These are phyloP conservation scores for Aphelinus certus DNA, from an alignment of 1,140 invertebrate species.

Conservation along the genomic window DNA sequence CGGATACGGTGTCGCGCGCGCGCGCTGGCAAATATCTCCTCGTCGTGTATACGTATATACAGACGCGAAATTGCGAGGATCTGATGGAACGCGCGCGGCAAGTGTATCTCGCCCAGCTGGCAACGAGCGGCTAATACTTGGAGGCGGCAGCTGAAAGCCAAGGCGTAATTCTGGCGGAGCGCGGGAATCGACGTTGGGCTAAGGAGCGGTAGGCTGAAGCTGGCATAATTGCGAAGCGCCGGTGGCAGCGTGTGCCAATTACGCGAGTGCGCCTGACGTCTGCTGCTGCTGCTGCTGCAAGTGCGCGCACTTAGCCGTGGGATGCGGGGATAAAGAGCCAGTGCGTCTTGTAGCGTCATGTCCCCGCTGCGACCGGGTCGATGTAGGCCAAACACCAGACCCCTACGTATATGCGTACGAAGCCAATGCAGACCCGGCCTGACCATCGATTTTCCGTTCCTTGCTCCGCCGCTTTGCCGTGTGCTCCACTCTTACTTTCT, in stretches of 20 bases:
- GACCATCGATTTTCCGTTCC: constrained; percentile 52
- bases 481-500: constrained; percentile 21
- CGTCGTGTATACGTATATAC: too few relatives aligned
- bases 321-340: too few relatives aligned
- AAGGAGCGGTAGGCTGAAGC: neutral
- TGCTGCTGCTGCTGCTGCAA: neutral
- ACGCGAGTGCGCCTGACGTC: constrained; percentile 44
- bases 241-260: constrained; percentile 44
- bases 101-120: too few relatives aligned
- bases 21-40: too few relatives aligned
- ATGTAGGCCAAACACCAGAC: neutral
- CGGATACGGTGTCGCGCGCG: too few relatives aligned
- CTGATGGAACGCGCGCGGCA: too few relatives aligned
- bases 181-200: too few relatives aligned
- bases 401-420: neutral
- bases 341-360: too few relatives aligned
- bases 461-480: neutral
- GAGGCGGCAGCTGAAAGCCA: neutral
- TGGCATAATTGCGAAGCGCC: constrained; percentile 46
- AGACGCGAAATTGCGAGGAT: too few relatives aligned
- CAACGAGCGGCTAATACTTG: neutral
- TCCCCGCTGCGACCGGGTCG: too few relatives aligned
- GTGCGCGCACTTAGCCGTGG: too few relatives aligned
- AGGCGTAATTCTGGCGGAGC: neutral
- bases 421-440: constrained; percentile 41